Percentiles rank a stretch among this genome's conserved stretches.
Conservation (phyloP, 2,797 vertebrate genomes). For the Coccyzus lansbergi region DNA sequence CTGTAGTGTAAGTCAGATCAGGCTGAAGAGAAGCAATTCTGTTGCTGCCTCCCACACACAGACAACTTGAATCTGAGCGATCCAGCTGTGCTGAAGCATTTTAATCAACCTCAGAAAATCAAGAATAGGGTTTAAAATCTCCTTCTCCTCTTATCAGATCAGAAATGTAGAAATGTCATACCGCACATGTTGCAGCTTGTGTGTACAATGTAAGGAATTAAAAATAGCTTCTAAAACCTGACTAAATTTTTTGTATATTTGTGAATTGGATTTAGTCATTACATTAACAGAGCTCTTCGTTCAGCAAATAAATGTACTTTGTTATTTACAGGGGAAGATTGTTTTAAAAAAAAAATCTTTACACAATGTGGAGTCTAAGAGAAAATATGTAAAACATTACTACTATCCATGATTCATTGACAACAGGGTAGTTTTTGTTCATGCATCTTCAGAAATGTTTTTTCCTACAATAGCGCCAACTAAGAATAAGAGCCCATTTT, state of each 20-base stretch:
- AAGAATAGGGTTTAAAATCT: slow-evolving; percentile 39
- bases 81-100: slow-evolving; percentile 61
- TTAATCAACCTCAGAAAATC: slow-evolving; percentile 53
- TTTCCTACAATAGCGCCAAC: slow-evolving; percentile 21
- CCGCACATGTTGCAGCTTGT: not conserved
- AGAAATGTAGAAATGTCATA: slow-evolving; percentile 7
- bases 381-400: slow-evolving; percentile 40
- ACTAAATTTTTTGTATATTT: not conserved
- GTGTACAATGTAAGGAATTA: not conserved
- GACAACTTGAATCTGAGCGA: slow-evolving; percentile 64
- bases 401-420: slow-evolving; percentile 42
- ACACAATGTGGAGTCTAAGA: slow-evolving; percentile 5
- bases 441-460: slow-evolving; percentile 29
- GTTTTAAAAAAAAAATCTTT: not conserved
- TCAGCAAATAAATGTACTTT: not conserved
- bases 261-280: slow-evolving; percentile 6
- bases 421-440: slow-evolving; percentile 47
- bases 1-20: slow-evolving; percentile 61
- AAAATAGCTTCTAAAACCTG: slow-evolving; percentile 29
- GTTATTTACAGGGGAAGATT: not conserved
- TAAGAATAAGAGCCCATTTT: slow-evolving; percentile 22
- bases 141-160: not conserved
- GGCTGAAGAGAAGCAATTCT: slow-evolving; percentile 63
- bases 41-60: slow-evolving; percentile 51
- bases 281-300: slow-evolving; percentile 13